Base-by-base conservation (phyloP, 1,140 invertebrate genomes). In the Neoseiulus cucumeris region DNA sequence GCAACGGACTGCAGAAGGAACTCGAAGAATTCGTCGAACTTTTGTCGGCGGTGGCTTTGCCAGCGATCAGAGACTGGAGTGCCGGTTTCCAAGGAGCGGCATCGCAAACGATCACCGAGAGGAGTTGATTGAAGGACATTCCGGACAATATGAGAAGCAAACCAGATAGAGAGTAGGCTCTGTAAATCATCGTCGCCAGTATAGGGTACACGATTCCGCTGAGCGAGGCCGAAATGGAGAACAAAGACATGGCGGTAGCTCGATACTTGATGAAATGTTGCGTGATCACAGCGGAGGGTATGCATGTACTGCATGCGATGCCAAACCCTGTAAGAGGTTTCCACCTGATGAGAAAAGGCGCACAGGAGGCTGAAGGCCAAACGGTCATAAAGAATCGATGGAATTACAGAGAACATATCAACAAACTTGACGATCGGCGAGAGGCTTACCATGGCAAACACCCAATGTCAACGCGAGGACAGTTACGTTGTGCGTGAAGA, bases 261-360 rank as follows among this genome's bases (percentile, higher is more conserved):
- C 51, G 51, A 9, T 59, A 25, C 51, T 59, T 59, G 51, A 59
- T 59, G 22, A 59, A 59, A 9, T 59, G 51, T 33, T 59, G 51
- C 25, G 51, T 29, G 14, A 59, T 59, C 12, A 59, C 51, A 59
- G 51, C 51, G 6, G 51, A 59, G 14, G 51, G 51, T 29, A 59
- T 59, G 9, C 51, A 59, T 9, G 51, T 59, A 20, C 14, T 59
- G 9, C 51, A n/a, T 25, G 51, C 51, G 14, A 59, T 25, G 17
- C 51, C 51, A 39, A 59, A 18, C 33, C 51, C 22, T n/a, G 51
- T 1, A 9, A 33, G 14, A 47, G 22, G 4, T 29, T 20, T 7
- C 45, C 20, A 47, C 51, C 25, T 29, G 25, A 59, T 22, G 4
- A 5, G 45, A 47, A 47, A 47, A 47, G 4, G 4, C 18, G 28